Base-by-base conservation (phyloP, 2,797 vertebrate genomes). In the Coregonus suidteri region DNA sequence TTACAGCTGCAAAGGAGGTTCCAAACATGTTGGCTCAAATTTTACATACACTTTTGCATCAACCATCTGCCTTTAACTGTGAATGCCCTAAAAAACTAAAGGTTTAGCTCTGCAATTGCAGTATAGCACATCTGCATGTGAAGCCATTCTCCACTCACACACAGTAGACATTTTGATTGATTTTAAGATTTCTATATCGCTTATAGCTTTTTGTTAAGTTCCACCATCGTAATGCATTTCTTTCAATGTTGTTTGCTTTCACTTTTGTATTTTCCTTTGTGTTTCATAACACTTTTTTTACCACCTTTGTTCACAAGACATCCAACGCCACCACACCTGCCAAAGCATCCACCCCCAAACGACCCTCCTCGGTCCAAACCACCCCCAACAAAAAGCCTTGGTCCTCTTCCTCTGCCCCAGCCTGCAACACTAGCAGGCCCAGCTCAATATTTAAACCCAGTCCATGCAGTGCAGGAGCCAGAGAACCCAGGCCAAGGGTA, bases 311-410 rank as follows among this genome's bases (percentile, higher is more conserved):
- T 15, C n/a, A 53, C 41, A 82, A 87, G 84, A 81, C 54, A 90
- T 92, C 91, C 84, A 84, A 88, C 89, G 89, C 91, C 91, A 88
- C 92, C 88, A 92, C 85, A 88, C 91, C 91, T 88, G 91, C 90
- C 89, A 95, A 91, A 80, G 69, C 69, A 89, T 84, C 84, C 81
- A 89, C 86, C 91, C 91, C 92, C 79, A 89, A 91, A 77, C 79
- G 84, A 85, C 92, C 90, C 79, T 84, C 89, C 81, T 91, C 91
- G 87, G 88, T 92, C 92, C 94, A 91, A 88, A 85, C 93, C n/a
- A 80, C 89, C 86, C 94, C 93, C 88, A 84, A 81, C 91, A 95
- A 93, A 93, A 84, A 92, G 80, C 86, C 88, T 89, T 89, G 78
- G 89, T 91, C 53, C 80, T 68, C 79, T 35, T 71, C 73, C 20